Base-by-base conservation (phyloP, 2,113 vertebrate genomes). In the Amazona vittata region DNA sequence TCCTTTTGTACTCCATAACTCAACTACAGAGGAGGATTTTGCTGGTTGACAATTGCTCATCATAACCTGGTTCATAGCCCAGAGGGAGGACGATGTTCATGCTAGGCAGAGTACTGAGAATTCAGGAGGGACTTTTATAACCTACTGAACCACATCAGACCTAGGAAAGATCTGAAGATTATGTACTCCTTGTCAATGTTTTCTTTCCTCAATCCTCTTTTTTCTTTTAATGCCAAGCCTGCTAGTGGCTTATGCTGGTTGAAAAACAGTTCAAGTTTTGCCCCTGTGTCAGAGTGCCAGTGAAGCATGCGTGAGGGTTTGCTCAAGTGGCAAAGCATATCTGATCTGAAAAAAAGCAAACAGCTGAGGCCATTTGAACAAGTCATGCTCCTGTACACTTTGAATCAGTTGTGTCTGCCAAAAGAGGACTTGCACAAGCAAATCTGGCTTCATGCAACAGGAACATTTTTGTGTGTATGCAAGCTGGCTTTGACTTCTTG, bases 101-200 rank as follows among this genome's bases (percentile, higher is more conserved):
- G 96, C 95, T 94, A 96, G 74, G 52, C 86, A 75, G 92, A 97
- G 80, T 92, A 79, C 80, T 52, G 94, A 93, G 95, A 96, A 96
- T 96, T 96, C 86, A 90, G 77, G 57, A 89, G 86, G 65, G 24
- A 84, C 90, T 95, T 90, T 94, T 86, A 29, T 83, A 90, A 89
- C 46, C 63, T 86, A 81, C 85, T 96, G 95, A 94, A 94, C 90
- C 92, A 93, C 89, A 78, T 33, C 59, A 73, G 80, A 86, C 76
- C 62, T 33, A 83, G 73, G 68, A 71, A 69, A 84, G 79, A 93
- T 95, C 73, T 92, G 63, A 86, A 93, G 92, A 96, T 81, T 94
- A 71, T 55, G 68, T 69, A 71, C 64, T 52, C 47, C 43, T 93
- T 94, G 64, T 68, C 82, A n/a, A 5, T 82, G 73, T 68, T 96